These are phyloP conservation scores for Ovibos moschatus DNA, from an alignment of 2,113 vertebrate genomes.

Conservation along the genomic window DNA sequence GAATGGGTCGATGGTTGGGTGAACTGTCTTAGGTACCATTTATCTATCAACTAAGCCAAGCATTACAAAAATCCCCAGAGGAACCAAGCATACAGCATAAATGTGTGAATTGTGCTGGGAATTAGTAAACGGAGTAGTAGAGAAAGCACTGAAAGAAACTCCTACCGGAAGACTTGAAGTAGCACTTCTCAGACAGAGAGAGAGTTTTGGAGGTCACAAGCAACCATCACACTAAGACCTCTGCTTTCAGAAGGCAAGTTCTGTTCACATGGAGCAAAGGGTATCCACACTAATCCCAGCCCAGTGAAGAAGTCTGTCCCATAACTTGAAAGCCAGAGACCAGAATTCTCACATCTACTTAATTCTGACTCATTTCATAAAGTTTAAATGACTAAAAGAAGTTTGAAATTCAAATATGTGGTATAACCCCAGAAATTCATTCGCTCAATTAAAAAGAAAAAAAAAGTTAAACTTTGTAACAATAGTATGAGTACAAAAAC, in stretches of 20 bases:
- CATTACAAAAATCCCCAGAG: not conserved
- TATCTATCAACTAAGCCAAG: not conserved
- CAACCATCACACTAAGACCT: not conserved
- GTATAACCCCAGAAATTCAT: not conserved
- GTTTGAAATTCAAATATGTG: slow-evolving; percentile 27
- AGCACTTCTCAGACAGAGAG: not conserved
- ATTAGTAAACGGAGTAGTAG: not conserved
- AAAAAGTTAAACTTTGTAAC: slow-evolving; percentile 46
- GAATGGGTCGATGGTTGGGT: not conserved
- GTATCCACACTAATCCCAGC: not conserved
- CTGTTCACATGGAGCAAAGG: not conserved
- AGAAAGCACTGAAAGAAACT: not conserved
- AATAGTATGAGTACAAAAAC: slow-evolving; percentile 21
- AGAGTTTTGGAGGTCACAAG: not conserved
- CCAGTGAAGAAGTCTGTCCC: not conserved
- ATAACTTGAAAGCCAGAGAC: not conserved
- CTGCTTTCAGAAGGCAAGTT: not conserved
- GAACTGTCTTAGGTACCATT: not conserved
- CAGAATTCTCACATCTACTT: not conserved
- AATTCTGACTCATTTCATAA: not conserved
- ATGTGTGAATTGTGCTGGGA: not conserved
- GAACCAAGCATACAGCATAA: not conserved
- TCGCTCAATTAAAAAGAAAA: not conserved
- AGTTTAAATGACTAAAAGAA: slow-evolving; percentile 24
- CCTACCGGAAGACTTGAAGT: not conserved